Conservation (phyloP, 2,888 invertebrate genomes). For the Oscheius sp. region DNA sequence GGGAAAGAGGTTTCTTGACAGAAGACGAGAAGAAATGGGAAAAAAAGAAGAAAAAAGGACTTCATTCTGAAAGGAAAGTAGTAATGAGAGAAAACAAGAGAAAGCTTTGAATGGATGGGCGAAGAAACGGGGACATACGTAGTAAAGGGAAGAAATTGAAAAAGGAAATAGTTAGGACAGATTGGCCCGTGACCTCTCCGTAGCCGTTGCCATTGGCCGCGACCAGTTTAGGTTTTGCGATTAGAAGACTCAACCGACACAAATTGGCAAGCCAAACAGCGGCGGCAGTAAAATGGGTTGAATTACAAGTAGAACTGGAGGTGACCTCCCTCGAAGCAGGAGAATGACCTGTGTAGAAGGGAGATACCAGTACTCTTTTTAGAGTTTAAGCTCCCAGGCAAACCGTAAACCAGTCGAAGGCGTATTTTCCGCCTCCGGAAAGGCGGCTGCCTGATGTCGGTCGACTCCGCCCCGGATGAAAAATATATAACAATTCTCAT, state of each 20-base stretch:
- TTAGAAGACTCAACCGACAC: not conserved
- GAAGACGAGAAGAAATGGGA: not conserved
- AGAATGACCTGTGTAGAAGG: not conserved
- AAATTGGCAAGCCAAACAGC: slow-evolving; percentile 1
- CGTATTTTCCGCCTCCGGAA: not conserved
- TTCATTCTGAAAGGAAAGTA: not conserved
- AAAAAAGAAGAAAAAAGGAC: not conserved
- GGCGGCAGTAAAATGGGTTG: not conserved
- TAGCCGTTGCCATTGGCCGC: not conserved
- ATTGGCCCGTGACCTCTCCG: not conserved
- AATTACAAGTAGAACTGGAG: not conserved
- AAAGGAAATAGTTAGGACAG: not conserved
- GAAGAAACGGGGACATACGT: not conserved
- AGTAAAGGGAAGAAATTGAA: slow-evolving; percentile 2
- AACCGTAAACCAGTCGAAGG: not conserved
- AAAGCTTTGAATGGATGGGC: not conserved
- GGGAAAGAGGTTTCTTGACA: slow-evolving; percentile 6
- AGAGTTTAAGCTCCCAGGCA: not conserved
- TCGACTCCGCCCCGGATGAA: not conserved
- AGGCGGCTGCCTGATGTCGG: not conserved
- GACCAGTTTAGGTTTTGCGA: slow-evolving; percentile 8
- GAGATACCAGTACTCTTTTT: not conserved
- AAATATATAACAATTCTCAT: too few species aligned
- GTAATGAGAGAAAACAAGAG: not conserved
- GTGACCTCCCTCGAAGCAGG: not conserved